Percentiles rank a stretch among this genome's conserved stretches.
These are phyloP conservation scores for Molossus alvarezi DNA, from an alignment of 2,797 vertebrate species.

Conservation along the genomic window DNA sequence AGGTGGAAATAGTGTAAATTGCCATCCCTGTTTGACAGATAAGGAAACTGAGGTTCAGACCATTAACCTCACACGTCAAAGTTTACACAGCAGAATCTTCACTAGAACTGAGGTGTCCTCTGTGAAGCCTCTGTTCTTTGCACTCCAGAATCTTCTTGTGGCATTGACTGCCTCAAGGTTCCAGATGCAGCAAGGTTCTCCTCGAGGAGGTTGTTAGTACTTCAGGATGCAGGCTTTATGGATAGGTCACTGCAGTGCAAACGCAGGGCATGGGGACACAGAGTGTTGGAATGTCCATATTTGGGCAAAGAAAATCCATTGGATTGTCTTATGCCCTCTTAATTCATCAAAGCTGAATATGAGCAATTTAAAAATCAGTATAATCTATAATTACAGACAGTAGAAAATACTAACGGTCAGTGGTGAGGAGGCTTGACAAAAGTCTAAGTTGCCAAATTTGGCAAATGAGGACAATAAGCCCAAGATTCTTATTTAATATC, in stretches of 20 bases:
- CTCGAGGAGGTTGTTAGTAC: background rate
- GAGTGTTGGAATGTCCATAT: background rate
- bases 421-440: constrained; percentile 71
- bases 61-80: background rate
- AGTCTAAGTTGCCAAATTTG: constrained; percentile 69
- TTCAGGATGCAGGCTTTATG: background rate
- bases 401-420: constrained; percentile 50
- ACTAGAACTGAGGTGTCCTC: background rate
- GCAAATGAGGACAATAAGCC: constrained; percentile 70
- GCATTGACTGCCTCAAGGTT: background rate
- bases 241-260: background rate
- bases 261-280: background rate
- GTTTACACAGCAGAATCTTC: background rate
- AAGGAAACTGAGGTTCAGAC: constrained; percentile 26
- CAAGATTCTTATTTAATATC: constrained; percentile 67
- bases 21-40: constrained; percentile 25
- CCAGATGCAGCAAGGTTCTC: background rate
- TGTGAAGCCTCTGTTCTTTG: constrained; percentile 54
- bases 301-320: constrained; percentile 44
- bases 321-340: constrained; percentile 30
- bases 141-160: background rate
- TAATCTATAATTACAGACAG: constrained; percentile 53
- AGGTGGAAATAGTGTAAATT: constrained; percentile 22
- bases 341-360: constrained; percentile 17
- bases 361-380: constrained; percentile 27